Evolutionary conservation across 2,113 vertebrate species (phyloP), one percentile per base, ranked within the genome.

Genomic region (Dasypus novemcinctus): DNA sequence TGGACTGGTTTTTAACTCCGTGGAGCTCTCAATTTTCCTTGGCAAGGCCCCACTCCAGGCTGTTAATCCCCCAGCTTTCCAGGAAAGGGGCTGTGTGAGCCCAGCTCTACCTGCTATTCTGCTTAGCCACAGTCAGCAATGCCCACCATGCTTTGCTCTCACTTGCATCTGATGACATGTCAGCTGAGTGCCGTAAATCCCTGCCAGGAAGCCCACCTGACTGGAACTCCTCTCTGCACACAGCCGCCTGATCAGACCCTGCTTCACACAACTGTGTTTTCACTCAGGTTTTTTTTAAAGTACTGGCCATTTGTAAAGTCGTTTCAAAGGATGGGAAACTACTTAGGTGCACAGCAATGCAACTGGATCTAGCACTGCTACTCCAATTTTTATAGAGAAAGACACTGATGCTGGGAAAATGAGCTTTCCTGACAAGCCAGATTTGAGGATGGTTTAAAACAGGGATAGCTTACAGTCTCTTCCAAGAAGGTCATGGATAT

Each of bases 61-160:
- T 43, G 38, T 15, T 25, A 27, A 7, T 31, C 36, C 8, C 52
- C 43, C 43, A 33, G 3, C 31, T 14, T 90, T 86, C 49, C 90
- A 63, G 80, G 36, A 93, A 54, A 54, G 59, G 61, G 59, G 33
- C 20, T 1, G 1, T 2, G 2, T 38, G 52, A 29, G 61, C 33
- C 52, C 52, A 1, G 61, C 38, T 52, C n/a, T n/a, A 11, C 52
- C 75, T 72, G 90, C 25, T 8, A 2, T 25, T 82, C 43, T 8
- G 12, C 31, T 57, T 46, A 43, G 11, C 75, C 7, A 0, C 7
- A 54, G n/a, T 2, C 1, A 36, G 46, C 1, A n/a, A 2, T 20
- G 20, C 14, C 66, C 74, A 0, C 8, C 2, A 0, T 2, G 20
- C 59, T 10, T 18, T 25, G 0, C 36, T 5, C 15, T 4, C 2